phyloP scores from a whole-genome alignment of 2,888 invertebrate species.

The Drosophila heteroneura region DNA sequence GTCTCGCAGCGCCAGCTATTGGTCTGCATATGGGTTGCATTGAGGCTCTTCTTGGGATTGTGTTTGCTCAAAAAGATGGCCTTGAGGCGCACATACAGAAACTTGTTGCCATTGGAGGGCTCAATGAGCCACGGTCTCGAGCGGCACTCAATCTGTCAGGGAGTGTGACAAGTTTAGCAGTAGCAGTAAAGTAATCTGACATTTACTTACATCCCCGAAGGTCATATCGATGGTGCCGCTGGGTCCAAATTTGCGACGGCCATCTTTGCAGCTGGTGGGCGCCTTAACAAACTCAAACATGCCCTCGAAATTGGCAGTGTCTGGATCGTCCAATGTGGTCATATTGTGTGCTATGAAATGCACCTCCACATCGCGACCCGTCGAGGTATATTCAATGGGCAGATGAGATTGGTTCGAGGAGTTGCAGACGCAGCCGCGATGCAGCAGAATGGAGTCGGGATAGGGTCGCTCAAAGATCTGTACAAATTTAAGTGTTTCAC shows the following conservation, averaged over 20 bases:
- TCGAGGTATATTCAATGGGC: slow-evolving; percentile 92
- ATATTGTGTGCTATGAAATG: slow-evolving; percentile 93
- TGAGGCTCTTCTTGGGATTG: slow-evolving; percentile 86
- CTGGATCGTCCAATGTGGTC: slow-evolving; percentile 94
- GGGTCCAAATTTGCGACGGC: slow-evolving; percentile 90
- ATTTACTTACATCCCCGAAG: slow-evolving; percentile 84
- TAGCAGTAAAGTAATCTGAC: neutral
- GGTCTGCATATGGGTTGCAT: slow-evolving; percentile 87
- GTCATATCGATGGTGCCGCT: slow-evolving; percentile 91
- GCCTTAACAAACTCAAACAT: slow-evolving; percentile 92
- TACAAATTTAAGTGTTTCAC: neutral
- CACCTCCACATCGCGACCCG: slow-evolving; percentile 91
- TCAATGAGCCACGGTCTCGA: slow-evolving; percentile 93
- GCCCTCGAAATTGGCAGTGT: slow-evolving; percentile 93
- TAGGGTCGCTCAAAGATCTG: slow-evolving; percentile 91
- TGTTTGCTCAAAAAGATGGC: slow-evolving; percentile 87
- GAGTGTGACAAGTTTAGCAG: neutral
- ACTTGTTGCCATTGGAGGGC: slow-evolving; percentile 89
- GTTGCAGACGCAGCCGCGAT: slow-evolving; percentile 93
- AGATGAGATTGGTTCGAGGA: slow-evolving; percentile 86
- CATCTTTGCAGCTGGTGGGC: slow-evolving; percentile 89
- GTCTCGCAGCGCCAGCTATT: slow-evolving; percentile 89
- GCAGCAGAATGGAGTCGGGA: slow-evolving; percentile 89
- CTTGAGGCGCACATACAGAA: slow-evolving; percentile 91
- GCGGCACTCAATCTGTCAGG: slow-evolving; percentile 90